Evolutionary conservation across 2,113 vertebrate genomes (phyloP).

Genomic region (Shinisaurus crocodilurus): DNA sequence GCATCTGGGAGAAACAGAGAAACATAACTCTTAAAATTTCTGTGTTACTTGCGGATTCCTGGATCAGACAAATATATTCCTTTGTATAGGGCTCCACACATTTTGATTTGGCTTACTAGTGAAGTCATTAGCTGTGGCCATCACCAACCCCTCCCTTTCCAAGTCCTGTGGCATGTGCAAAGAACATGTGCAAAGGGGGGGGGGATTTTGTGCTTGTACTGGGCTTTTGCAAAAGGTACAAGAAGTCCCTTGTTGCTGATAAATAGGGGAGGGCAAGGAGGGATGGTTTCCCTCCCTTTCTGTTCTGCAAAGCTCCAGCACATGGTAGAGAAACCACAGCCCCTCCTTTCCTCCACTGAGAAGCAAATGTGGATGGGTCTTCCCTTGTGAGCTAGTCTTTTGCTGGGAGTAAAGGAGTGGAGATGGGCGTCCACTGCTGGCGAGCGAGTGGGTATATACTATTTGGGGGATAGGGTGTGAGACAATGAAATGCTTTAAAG

Average conservation of each 20-base stretch:
- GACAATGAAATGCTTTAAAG: neutral
- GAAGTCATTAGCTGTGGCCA: neutral
- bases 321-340: no score
- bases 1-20: neutral
- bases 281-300: neutral
- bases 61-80: neutral
- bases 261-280: neutral
- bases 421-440: neutral
- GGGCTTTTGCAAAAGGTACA: neutral
- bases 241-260: no score
- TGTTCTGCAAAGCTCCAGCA: no score
- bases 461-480: neutral
- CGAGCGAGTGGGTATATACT: neutral
- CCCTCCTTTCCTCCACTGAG: neutral
- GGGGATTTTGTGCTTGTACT: neutral
- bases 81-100: neutral
- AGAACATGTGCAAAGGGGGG: neutral
- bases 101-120: neutral
- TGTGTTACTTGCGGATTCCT: neutral
- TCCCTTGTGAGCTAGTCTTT: neutral
- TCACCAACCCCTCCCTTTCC: neutral
- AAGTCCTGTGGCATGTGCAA: neutral
- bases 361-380: neutral
- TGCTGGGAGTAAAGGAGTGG: neutral
- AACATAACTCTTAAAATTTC: neutral